These are phyloP conservation scores for Saccostrea glomerata DNA, from an alignment of 1,140 invertebrate species.

Conservation along the genomic window DNA sequence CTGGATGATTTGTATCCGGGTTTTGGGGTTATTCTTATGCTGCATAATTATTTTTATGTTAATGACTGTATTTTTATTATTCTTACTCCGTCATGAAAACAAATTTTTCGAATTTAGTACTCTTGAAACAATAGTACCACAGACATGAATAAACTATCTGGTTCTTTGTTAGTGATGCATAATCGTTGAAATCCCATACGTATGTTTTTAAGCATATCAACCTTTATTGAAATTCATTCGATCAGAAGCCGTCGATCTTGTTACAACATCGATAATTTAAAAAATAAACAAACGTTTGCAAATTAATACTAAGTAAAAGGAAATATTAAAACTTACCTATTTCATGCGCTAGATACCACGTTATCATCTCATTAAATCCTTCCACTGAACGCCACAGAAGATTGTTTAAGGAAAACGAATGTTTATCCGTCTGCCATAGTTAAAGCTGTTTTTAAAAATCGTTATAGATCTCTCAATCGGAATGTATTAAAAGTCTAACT, in stretches of 20 bases:
- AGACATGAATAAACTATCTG: too few relatives aligned
- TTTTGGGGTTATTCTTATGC: background rate
- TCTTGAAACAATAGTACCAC: too few relatives aligned
- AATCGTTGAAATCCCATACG: too few relatives aligned
- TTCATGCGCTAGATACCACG: background rate
- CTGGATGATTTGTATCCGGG: background rate
- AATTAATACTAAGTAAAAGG: background rate
- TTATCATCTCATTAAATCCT: background rate
- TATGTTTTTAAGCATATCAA: too few relatives aligned
- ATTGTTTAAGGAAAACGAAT: background rate
- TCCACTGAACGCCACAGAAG: background rate
- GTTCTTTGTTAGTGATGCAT: too few relatives aligned
- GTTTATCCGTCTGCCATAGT: slow-evolving; percentile 3
- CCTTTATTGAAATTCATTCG: too few relatives aligned
- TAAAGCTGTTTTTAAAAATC: slow-evolving; percentile 7
- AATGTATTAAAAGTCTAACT: slow-evolving; percentile 24
- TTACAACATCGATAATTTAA: background rate
- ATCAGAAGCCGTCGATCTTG: too few relatives aligned
- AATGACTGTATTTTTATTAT: too few relatives aligned
- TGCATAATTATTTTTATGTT: too few relatives aligned
- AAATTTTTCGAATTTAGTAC: too few relatives aligned
- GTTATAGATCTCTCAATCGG: slow-evolving; percentile 16
- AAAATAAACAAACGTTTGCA: background rate
- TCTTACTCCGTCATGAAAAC: too few relatives aligned
- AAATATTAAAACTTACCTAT: background rate